Percentiles rank a stretch among this genome's conserved stretches.
Conservation (phyloP, 53 echinoderm and acorn worm genomes). For the Arbacia lixula region DNA sequence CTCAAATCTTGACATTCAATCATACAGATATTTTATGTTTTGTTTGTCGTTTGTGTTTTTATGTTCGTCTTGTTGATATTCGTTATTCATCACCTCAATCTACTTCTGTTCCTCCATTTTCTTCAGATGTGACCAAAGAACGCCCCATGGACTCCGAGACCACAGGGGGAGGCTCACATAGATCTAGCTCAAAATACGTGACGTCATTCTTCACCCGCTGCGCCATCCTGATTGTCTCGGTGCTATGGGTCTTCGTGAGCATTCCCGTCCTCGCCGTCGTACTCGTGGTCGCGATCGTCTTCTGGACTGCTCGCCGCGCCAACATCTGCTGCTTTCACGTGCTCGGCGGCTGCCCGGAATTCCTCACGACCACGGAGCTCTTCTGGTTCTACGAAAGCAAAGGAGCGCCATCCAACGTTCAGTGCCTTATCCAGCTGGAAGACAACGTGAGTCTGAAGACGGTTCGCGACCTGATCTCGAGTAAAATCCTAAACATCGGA, state of each 20-base stretch:
- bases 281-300: background rate
- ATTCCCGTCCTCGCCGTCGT: slow-evolving; percentile 1
- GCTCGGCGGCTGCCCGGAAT: slow-evolving; percentile 4
- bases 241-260: slow-evolving; percentile 28
- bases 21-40: too few species aligned
- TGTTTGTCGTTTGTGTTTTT: background rate
- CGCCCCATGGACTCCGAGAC: background rate
- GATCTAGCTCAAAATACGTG: background rate
- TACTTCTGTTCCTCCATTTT: background rate
- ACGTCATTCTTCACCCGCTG: slow-evolving; percentile 23
- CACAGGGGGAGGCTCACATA: too few species aligned
- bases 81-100: too few species aligned
- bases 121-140: background rate
- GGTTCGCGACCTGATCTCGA: slow-evolving; percentile 7
- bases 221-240: background rate
- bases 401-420: slow-evolving; percentile 1
- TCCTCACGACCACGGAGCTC: slow-evolving; percentile 28
- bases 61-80: background rate
- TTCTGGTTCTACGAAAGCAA: slow-evolving; percentile 26
- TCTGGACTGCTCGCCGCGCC: background rate
- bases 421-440: slow-evolving; percentile 45
- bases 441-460: slow-evolving; percentile 1
- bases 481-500: background rate
- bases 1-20: too few species aligned
- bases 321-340: slow-evolving; percentile 3